Conservation (phyloP, 2,797 vertebrate species). For the Mormyrops attenuatus region DNA sequence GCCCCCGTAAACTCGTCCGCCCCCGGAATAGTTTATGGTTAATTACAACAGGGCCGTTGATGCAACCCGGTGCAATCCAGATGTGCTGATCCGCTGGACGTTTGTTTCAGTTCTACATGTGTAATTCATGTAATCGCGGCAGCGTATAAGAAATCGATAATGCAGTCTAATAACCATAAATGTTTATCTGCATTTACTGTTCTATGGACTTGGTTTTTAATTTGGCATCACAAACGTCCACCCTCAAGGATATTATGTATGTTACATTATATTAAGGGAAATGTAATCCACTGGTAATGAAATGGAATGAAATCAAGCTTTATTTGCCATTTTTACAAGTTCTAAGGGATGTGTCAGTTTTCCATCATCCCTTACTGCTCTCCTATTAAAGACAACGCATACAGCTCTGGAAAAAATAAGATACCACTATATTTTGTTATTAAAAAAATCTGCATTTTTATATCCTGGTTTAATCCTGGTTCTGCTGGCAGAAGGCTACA, state of each 20-base stretch:
- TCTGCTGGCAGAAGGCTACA: background rate
- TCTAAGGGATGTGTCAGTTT: background rate
- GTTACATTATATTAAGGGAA: background rate
- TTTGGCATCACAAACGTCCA: background rate
- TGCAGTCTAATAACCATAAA: background rate
- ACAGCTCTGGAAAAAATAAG: background rate
- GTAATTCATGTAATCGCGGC: background rate
- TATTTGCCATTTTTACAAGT: background rate
- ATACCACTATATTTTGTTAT: background rate
- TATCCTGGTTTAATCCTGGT: background rate
- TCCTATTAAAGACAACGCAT: background rate
- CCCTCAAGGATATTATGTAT: background rate
- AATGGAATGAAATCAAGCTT: background rate
- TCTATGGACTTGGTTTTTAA: background rate
- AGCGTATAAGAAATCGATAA: background rate
- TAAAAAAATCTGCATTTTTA: background rate
- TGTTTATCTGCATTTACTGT: background rate
- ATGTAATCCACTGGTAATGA: background rate
- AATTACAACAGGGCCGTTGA: background rate
- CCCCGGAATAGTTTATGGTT: background rate
- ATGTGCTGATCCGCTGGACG: background rate
- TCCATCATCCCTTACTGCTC: background rate
- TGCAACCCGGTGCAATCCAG: conserved; percentile 25
- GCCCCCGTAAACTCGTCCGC: background rate
- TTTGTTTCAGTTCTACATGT: background rate